Conservation (phyloP, 2,113 vertebrate genomes). For the Vidua macroura region DNA sequence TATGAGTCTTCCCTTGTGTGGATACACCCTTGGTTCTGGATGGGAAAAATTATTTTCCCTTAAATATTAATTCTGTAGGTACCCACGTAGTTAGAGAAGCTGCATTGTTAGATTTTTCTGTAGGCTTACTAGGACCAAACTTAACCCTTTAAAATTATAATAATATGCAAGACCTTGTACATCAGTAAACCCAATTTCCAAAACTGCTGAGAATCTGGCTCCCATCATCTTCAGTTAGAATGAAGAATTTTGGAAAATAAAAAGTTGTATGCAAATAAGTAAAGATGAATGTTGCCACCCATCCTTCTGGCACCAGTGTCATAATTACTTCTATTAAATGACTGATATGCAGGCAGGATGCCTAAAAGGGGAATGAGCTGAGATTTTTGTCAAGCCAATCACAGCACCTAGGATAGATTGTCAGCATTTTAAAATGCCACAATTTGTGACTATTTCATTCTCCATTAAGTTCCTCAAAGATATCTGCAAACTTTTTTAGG, state of each 20-base stretch:
- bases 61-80: background rate
- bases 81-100: background rate
- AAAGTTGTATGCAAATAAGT: conserved; percentile 29
- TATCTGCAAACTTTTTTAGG: background rate
- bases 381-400: background rate
- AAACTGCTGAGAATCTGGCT: conserved; percentile 13
- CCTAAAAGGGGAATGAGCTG: background rate
- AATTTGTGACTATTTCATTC: background rate
- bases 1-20: background rate
- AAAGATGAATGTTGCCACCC: background rate
- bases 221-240: background rate
- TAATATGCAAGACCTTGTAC: background rate
- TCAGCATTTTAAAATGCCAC: background rate
- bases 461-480: background rate
- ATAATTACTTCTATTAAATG: background rate
- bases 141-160: background rate
- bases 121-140: background rate
- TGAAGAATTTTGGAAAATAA: background rate
- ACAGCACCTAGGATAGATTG: background rate
- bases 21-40: background rate
- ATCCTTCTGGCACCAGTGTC: conserved; percentile 21
- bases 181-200: background rate
- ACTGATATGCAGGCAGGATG: background rate
- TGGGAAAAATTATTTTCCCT: background rate
- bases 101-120: background rate